Conservation (phyloP, 2,888 invertebrate genomes). For the Arrhopalites spinosus region DNA sequence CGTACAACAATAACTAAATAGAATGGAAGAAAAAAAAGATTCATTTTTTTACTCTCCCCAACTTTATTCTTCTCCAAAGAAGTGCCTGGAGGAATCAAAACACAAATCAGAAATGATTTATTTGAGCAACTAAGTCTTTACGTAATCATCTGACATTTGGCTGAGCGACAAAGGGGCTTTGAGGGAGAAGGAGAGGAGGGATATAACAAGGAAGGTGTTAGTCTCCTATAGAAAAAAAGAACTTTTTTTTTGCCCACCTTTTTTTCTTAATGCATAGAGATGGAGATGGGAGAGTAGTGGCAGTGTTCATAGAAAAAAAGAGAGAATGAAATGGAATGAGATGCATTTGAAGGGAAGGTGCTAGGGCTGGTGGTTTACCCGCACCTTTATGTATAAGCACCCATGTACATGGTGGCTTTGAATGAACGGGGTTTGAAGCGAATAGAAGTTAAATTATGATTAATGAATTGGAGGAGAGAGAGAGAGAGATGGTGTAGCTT, state of each 20-base stretch:
- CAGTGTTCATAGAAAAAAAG: no score
- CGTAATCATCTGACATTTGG: conserved; percentile 34
- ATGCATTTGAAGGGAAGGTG: not conserved
- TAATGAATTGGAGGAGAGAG: conserved; percentile 49
- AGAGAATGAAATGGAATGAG: not conserved
- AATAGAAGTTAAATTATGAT: conserved; percentile 55
- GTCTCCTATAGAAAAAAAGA: not conserved
- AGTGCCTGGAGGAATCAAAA: conserved; percentile 24
- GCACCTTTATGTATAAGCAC: not conserved
- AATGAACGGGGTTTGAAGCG: conserved; percentile 31
- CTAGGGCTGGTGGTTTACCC: not conserved
- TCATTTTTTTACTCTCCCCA: not conserved
- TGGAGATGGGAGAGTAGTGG: no score
- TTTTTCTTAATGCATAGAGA: no score
- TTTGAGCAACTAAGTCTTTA: conserved; percentile 28
- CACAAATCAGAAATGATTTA: conserved; percentile 37
- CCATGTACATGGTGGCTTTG: not conserved
- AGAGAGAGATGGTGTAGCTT: not conserved
- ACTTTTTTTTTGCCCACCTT: no score
- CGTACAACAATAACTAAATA: no score
- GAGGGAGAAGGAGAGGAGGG: not conserved
- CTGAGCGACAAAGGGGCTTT: conserved; percentile 31
- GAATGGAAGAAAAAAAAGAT: not conserved
- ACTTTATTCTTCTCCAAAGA: no score
- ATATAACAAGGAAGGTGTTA: not conserved